A percentile compares a stretch with the other conserved stretches of the same genome.
These are phyloP conservation scores for Cotesia vestalis DNA, from an alignment of 1,140 invertebrate genomes.

Conservation along the genomic window DNA sequence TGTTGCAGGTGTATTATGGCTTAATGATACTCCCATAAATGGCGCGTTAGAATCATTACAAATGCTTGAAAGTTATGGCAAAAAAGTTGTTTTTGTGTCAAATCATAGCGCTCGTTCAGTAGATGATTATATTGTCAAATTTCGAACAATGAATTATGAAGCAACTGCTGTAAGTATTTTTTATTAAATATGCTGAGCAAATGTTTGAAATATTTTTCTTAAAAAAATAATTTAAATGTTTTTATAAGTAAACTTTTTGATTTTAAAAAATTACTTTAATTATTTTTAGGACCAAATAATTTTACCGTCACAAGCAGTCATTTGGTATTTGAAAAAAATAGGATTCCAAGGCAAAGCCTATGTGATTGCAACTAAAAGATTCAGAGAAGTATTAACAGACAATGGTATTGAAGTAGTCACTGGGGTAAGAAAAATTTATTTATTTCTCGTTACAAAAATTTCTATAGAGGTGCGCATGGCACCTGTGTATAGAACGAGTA, in stretches of 20 bases:
- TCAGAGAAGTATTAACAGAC: conserved; percentile 40
- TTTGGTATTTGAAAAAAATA: conserved; percentile 61
- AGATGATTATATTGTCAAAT: conserved; percentile 52
- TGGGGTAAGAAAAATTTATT: conserved; percentile 47
- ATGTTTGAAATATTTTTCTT: no score
- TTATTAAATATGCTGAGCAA: background rate
- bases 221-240: no score
- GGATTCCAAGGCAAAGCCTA: conserved; percentile 62
- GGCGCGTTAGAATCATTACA: conserved; percentile 66
- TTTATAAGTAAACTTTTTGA: background rate
- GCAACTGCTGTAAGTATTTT: conserved; percentile 58
- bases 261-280: conserved; percentile 19
- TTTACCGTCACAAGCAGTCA: conserved; percentile 56
- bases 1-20: conserved; percentile 72
- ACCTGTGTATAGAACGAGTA: no score
- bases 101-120: conserved; percentile 71
- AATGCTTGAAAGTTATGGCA: conserved; percentile 70
- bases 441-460: no score
- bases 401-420: conserved; percentile 44
- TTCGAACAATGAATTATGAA: conserved; percentile 52
- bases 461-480: no score
- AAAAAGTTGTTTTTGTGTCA: conserved; percentile 75
- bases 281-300: conserved; percentile 58
- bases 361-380: conserved; percentile 51
- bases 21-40: conserved; percentile 56